phyloP scores from a whole-genome alignment of 2,113 vertebrate species.

The Cynopterus brachyotis region DNA sequence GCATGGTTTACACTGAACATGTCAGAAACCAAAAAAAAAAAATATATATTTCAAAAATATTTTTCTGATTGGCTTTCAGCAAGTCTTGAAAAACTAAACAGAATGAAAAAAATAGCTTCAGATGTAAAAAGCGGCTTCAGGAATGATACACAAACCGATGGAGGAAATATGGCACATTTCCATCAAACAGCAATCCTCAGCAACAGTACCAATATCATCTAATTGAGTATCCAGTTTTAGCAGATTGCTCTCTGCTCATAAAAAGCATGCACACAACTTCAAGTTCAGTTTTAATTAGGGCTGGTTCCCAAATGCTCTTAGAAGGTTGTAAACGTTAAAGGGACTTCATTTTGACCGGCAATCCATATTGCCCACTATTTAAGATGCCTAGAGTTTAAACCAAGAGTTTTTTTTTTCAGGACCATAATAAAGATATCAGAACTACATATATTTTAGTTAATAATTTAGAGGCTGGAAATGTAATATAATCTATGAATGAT shows the following conservation, averaged over 20 bases:
- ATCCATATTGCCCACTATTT: conserved; percentile 96
- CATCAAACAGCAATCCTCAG: conserved; percentile 87
- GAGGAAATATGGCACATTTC: conserved; percentile 89
- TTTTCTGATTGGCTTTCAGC: conserved; percentile 94
- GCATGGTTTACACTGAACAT: conserved; percentile 79
- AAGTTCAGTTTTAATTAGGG: conserved; percentile 90
- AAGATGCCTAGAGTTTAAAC: conserved; percentile 94
- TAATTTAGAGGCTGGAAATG: conserved; percentile 94
- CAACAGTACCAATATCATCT: conserved; percentile 85
- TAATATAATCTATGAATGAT: conserved; percentile 91
- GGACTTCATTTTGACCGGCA: conserved; percentile 97
- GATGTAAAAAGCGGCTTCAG: conserved; percentile 84
- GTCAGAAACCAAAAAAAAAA: conserved; percentile 80
- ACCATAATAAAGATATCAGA: conserved; percentile 89
- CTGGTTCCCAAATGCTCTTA: conserved; percentile 92
- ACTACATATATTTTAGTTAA: conserved; percentile 92
- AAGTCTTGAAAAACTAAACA: conserved; percentile 89
- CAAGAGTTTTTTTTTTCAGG: conserved; percentile 91
- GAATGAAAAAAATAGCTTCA: conserved; percentile 84
- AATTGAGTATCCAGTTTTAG: conserved; percentile 84
- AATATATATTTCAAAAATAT: conserved; percentile 76
- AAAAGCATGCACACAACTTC: conserved; percentile 97
- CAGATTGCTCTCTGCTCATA: conserved; percentile 90
- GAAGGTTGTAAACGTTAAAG: conserved; percentile 98
- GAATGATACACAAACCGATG: conserved; percentile 90